These are phyloP conservation scores for Mesorhabditis belari DNA, from an alignment of 2,888 invertebrate genomes.

Conservation along the genomic window DNA sequence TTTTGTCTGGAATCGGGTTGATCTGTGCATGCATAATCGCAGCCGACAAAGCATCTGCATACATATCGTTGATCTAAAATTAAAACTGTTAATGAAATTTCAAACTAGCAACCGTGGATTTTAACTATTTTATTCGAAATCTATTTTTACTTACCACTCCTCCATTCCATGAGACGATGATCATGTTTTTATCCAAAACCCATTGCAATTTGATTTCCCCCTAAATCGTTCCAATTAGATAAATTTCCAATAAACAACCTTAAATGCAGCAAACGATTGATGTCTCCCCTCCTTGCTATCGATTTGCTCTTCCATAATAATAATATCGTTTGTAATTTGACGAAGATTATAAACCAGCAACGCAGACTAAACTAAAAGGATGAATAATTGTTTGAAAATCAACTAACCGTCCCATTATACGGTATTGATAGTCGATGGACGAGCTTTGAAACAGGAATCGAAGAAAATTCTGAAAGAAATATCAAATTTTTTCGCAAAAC, in stretches of 20 bases:
- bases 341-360: constrained; percentile 56
- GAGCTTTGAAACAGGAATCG: background rate
- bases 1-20: constrained; percentile 50
- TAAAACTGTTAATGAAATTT: background rate
- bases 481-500: background rate
- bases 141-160: constrained; percentile 1
- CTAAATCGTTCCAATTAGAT: constrained; percentile 15
- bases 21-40: constrained; percentile 75
- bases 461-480: background rate
- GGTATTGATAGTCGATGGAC: background rate
- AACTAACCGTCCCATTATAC: constrained; percentile 87
- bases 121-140: constrained; percentile 4
- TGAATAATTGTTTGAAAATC: too few species aligned
- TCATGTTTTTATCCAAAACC: constrained; percentile 55
- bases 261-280: too few species aligned
- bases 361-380: constrained; percentile 67
- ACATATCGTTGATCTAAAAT: constrained; percentile 75
- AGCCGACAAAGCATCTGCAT: constrained; percentile 85
- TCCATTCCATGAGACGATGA: constrained; percentile 81
- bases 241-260: constrained; percentile 3
- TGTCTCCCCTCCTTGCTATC: too few species aligned
- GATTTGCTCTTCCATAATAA: background rate
- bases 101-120: too few species aligned
- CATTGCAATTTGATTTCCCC: constrained; percentile 17
- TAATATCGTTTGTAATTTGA: constrained; percentile 29